Evolutionary conservation across 1,140 invertebrate species (phyloP).

Genomic region (Saccostrea echinata): DNA sequence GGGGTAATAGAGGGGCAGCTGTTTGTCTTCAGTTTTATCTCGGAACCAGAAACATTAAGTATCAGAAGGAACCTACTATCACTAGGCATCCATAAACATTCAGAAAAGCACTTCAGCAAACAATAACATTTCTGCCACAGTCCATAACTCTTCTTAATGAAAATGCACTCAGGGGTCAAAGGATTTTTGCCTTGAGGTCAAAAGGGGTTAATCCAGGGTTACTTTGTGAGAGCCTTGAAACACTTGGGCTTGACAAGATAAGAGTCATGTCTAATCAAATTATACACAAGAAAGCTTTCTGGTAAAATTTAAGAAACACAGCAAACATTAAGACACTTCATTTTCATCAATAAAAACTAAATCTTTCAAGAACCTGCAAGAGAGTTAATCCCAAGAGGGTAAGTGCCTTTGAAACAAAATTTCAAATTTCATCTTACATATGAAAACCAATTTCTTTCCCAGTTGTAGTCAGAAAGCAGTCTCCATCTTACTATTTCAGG

Average conservation of each 20-base stretch:
- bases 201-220: background rate
- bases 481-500: background rate
- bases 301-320: background rate
- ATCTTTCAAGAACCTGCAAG: background rate
- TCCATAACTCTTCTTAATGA: constrained; percentile 1
- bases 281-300: background rate
- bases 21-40: background rate
- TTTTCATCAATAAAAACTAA: background rate
- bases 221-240: background rate
- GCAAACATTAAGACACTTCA: background rate
- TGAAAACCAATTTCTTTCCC: background rate
- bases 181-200: background rate
- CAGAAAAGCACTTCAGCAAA: background rate
- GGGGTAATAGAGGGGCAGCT: background rate
- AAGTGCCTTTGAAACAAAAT: background rate
- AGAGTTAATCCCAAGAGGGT: background rate
- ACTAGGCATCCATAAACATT: constrained; percentile 6
- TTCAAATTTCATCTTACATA: background rate
- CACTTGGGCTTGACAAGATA: constrained; percentile 14
- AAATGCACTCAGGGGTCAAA: constrained; percentile 17
- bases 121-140: background rate
- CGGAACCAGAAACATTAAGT: background rate
- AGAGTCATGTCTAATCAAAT: background rate
- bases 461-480: constrained; percentile 9
- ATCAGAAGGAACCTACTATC: constrained; percentile 30